Conservation (phyloP, 2,797 vertebrate genomes). For the Liasis olivaceus region DNA sequence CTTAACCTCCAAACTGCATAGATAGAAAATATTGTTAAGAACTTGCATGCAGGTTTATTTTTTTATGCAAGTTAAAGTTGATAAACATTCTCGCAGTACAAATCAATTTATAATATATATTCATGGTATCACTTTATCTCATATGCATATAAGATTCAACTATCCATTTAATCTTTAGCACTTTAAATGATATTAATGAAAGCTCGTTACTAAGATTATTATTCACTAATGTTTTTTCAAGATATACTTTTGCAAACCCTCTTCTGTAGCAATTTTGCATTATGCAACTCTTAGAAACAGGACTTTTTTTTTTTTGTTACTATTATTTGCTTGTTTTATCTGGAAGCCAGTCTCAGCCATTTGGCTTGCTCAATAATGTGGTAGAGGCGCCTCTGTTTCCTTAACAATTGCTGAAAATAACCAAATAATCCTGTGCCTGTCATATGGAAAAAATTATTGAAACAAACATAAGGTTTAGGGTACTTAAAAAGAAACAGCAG, state of each 20-base stretch:
- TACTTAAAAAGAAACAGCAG: neutral
- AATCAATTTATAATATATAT: too few relatives aligned
- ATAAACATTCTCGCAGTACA: too few relatives aligned
- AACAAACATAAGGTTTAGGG: neutral
- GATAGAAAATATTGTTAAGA: too few relatives aligned
- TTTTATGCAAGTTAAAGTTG: too few relatives aligned
- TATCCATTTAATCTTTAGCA: neutral
- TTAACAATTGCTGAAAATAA: neutral
- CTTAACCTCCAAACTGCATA: too few relatives aligned
- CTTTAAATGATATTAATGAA: neutral
- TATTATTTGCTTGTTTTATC: neutral
- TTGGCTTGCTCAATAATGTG: neutral
- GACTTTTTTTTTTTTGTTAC: neutral
- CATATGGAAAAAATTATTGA: neutral
- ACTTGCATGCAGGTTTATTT: too few relatives aligned
- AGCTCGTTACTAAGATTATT: neutral
- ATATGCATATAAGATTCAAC: too few relatives aligned
- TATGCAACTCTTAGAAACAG: neutral
- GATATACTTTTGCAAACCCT: neutral
- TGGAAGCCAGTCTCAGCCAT: neutral
- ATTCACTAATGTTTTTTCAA: neutral
- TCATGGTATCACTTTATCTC: too few relatives aligned
- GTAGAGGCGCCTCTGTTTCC: neutral
- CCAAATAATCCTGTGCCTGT: neutral
- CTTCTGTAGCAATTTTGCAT: neutral